Base-by-base conservation (phyloP, 2,113 vertebrate species). In the Eretmochelys imbricata region DNA sequence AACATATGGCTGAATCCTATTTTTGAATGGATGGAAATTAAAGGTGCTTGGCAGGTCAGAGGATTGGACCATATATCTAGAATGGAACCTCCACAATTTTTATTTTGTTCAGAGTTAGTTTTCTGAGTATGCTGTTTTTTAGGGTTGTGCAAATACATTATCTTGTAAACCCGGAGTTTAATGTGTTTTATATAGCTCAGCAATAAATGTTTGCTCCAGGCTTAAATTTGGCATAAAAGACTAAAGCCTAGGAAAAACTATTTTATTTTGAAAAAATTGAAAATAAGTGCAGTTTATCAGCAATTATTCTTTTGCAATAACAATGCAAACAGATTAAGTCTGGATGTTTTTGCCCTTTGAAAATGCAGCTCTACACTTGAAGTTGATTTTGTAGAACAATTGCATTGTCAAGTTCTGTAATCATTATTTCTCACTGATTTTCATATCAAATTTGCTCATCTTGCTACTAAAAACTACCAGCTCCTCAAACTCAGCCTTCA, bases 341-440 rank as follows among this genome's bases (percentile, higher is more conserved):
- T 86, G 4, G 50, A 31, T 62, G 4, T 1, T 79, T 94, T 90
- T 87, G 19, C 20, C 5, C 9, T 90, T 84, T 11, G 3, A 20
- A 50, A 53, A 4, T 76, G 5, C 25, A 88, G 4, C 50, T 80
- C 2, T 5, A 38, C 65, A 38, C 14, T 85, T 8, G 89, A 85
- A 88, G 25, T 14, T 49, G 20, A 13, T 89, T 80, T 85, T 62
- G 4, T 81, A 5, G 54, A 76, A 49, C 3, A 3, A 72, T 65
- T 2, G 6, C 42, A 49, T 49, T 19, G 29, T 27, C 54, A 1
- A 50, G 3, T 89, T 55, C 75, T 2, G 0, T 2, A 83, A 35
- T 29, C 49, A 54, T 10, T 50, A 46, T 80, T n/a, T 87, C 76
- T 79, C 7, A 35, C 62, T 72, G 29, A 35, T 85, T 87, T 31